Base-by-base conservation (phyloP, 1,140 invertebrate genomes). In the Hyles euphorbiae region DNA sequence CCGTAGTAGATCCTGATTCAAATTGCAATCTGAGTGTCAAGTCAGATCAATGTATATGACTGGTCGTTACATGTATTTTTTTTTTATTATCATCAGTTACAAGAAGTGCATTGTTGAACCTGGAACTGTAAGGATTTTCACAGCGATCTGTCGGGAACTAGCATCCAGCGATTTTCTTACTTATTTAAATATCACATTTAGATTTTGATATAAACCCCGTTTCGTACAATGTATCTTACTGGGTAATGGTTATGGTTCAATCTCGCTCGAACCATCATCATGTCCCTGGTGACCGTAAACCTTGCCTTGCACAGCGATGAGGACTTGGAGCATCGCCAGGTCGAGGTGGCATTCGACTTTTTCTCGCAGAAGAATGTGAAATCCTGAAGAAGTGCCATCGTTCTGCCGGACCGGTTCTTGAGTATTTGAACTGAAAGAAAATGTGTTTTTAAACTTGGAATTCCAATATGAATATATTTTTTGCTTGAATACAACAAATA, bases 161-260 rank as follows among this genome's bases (percentile, higher is more conserved):
- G 22, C 22, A 22, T 22, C 22, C 22, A 22, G 22, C 22, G 22
- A 22, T 22, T 22, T 22, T 22, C 22, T 22, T 22, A 22, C 22
- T 22, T 22, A 22, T 22, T 22, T 22, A 22, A 22, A 40, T 40
- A 40, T 8, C 8, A 40, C 5, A 8, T 40, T 40, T 40, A 65
- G 3, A 72, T 53, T 52, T 68, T 72, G 33, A 68, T 66, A 58
- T 63, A 70, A 45, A 72, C 34, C 3, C 74, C 72, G 12, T 66
- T 58, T 4, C 36, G 8, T 11, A 58, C 9, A 40, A 44, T 51
- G 32, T 11, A 49, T 22, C 33, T 49, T 5, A 34, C 7, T 9
- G 48, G 8, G 11, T 5, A 8, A 32, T 58, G 56, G 8, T 43
- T 44, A 12, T 58, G 56, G 8, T 50, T 43, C 48, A 49, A 48